Percentiles rank a stretch among this genome's conserved stretches.
Conservation (phyloP, 64 coral and sea anemone species). For the Platygyra sinensis region DNA sequence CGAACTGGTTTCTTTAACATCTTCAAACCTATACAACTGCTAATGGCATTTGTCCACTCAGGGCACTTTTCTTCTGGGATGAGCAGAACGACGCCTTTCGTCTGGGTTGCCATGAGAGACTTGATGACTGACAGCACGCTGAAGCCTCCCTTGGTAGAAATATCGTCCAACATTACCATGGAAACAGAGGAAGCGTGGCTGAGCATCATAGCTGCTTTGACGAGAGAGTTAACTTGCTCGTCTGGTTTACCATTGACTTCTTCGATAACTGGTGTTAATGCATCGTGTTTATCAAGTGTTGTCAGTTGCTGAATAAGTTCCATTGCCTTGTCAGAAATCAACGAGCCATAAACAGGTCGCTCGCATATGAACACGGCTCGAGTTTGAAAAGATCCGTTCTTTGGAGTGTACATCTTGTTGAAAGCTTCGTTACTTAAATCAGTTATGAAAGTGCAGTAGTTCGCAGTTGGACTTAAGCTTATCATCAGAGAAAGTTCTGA, state of each 20-base stretch:
- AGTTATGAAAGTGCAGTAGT: constrained; percentile 19
- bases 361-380: constrained; percentile 32
- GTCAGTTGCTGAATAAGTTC: constrained; percentile 37
- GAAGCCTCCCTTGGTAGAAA: neutral
- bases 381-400: constrained; percentile 10
- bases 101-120: neutral
- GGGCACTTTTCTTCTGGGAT: neutral
- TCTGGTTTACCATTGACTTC: neutral
- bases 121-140: constrained; percentile 35
- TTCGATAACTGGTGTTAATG: neutral
- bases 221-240: neutral
- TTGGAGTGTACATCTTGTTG: constrained; percentile 16
- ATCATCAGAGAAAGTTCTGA: constrained; percentile 35
- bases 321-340: constrained; percentile 35
- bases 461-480: constrained; percentile 4
- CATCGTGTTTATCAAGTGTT: neutral
- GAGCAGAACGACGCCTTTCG: neutral
- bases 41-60: neutral
- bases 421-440: constrained; percentile 29
- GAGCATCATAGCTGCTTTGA: constrained; percentile 70
- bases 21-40: neutral
- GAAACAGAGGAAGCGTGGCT: constrained; percentile 67
- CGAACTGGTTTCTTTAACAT: neutral
- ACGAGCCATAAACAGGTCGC: constrained; percentile 15
- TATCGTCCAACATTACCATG: constrained; percentile 16